Evolutionary conservation across 2,113 vertebrate genomes (phyloP).

Genomic region (Cyprinodon brontotheroides): DNA sequence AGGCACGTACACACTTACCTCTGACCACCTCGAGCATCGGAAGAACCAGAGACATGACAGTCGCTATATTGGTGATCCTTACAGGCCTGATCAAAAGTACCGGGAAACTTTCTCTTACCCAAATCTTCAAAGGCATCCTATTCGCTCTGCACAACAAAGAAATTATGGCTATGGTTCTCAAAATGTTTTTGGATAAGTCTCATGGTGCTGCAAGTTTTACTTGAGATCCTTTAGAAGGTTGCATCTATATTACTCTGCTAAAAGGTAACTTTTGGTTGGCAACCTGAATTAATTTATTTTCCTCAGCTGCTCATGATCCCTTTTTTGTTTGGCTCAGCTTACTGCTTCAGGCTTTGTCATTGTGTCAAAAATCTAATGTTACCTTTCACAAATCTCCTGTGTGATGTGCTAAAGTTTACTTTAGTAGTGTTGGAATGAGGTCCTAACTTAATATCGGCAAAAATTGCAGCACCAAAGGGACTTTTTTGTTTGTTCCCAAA

Average conservation of each 20-base stretch:
- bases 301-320: no score
- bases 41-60: slow-evolving; percentile 11
- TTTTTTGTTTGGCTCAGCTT: not conserved
- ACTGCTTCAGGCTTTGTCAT: not conserved
- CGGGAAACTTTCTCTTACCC: not conserved
- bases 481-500: no score
- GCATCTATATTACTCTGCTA: no score
- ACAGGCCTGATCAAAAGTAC: not conserved
- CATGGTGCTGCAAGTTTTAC: no score
- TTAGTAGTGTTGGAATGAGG: no score
- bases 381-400: not conserved
- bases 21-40: not conserved
- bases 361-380: not conserved
- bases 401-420: not conserved
- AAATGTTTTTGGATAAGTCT: no score
- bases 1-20: slow-evolving; percentile 7
- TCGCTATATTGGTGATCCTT: not conserved
- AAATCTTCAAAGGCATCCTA: accelerated
- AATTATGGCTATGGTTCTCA: not conserved
- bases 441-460: no score
- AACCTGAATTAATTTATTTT: not conserved
- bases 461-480: no score
- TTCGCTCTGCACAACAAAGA: not conserved
- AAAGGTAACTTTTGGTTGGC: not conserved
- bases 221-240: no score